Percentiles rank a stretch among this genome's conserved stretches.
phyloP scores from a whole-genome alignment of 1,140 invertebrate species.

The Spodoptera frugiperda region DNA sequence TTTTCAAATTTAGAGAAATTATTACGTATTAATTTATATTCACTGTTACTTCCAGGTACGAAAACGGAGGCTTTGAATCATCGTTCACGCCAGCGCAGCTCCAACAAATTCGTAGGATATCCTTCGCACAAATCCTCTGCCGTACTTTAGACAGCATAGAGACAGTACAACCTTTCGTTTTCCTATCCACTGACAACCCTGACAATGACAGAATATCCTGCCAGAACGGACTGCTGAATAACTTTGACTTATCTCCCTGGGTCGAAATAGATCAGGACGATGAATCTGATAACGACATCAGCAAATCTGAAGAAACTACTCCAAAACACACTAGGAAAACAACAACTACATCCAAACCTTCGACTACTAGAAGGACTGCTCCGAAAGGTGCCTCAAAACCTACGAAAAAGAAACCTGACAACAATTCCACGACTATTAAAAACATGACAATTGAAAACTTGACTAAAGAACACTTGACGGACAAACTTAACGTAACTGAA shows the following conservation, averaged over 20 bases:
- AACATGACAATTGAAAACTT: conserved; percentile 50
- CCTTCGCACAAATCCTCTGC: conserved; percentile 94
- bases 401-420: conserved; percentile 53
- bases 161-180: conserved; percentile 91
- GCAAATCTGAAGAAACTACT: conserved; percentile 68
- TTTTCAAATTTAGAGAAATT: no score
- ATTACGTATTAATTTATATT: no score
- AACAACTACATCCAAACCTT: conserved; percentile 60
- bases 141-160: conserved; percentile 92
- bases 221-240: conserved; percentile 89
- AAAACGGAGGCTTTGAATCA: conserved; percentile 91
- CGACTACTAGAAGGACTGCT: conserved; percentile 54
- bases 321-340: conserved; percentile 61
- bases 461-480: conserved; percentile 55
- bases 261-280: conserved; percentile 77
- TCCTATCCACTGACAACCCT: conserved; percentile 88
- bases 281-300: conserved; percentile 75
- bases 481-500: conserved; percentile 60
- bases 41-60: conserved; percentile 86
- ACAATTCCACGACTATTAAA: conserved; percentile 56
- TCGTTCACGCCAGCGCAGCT: conserved; percentile 94
- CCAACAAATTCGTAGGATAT: conserved; percentile 92
- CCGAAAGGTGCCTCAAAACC: conserved; percentile 40
- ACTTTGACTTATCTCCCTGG: conserved; percentile 90
- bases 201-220: conserved; percentile 90